Evolutionary conservation across 2,113 vertebrate genomes (phyloP).

Genomic region (Perognathus longimembris): DNA sequence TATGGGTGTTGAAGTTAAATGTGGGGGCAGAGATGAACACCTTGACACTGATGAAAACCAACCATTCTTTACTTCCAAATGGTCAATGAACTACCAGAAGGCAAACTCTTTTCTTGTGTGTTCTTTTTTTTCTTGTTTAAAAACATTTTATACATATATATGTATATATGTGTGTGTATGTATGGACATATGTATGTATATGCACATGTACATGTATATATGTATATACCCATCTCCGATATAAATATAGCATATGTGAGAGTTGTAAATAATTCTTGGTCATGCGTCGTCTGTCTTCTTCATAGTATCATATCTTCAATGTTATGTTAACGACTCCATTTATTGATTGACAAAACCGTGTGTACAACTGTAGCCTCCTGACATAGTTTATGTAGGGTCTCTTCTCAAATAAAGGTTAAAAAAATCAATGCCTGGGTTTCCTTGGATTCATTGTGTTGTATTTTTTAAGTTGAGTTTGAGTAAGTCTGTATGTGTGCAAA

Average conservation of each 20-base stretch:
- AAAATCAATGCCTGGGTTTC: slow-evolving; percentile 70
- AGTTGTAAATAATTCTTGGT: slow-evolving; percentile 90
- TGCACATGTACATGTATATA: slow-evolving; percentile 81
- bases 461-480: not conserved
- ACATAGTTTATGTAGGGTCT: slow-evolving; percentile 91
- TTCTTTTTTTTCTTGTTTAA: slow-evolving; percentile 70
- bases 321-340: slow-evolving; percentile 89
- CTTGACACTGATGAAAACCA: slow-evolving; percentile 60
- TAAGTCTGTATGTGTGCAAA: not conserved
- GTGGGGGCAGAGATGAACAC: slow-evolving; percentile 76
- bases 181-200: slow-evolving; percentile 77
- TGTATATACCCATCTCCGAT: slow-evolving; percentile 84
- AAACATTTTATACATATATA: slow-evolving; percentile 89
- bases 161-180: slow-evolving; percentile 84
- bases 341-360: slow-evolving; percentile 88
- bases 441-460: slow-evolving; percentile 38
- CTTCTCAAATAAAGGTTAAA: slow-evolving; percentile 92
- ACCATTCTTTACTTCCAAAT: slow-evolving; percentile 79
- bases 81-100: slow-evolving; percentile 80
- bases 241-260: slow-evolving; percentile 89
- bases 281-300: slow-evolving; percentile 86
- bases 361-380: slow-evolving; percentile 88
- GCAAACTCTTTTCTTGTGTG: slow-evolving; percentile 81
- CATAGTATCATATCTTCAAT: slow-evolving; percentile 87
- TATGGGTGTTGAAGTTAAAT: slow-evolving; percentile 50